Evolutionary conservation across 2,888 invertebrate genomes (phyloP), one percentile per base, ranked within the genome.

Genomic region (Eumerus sabulonum): DNA sequence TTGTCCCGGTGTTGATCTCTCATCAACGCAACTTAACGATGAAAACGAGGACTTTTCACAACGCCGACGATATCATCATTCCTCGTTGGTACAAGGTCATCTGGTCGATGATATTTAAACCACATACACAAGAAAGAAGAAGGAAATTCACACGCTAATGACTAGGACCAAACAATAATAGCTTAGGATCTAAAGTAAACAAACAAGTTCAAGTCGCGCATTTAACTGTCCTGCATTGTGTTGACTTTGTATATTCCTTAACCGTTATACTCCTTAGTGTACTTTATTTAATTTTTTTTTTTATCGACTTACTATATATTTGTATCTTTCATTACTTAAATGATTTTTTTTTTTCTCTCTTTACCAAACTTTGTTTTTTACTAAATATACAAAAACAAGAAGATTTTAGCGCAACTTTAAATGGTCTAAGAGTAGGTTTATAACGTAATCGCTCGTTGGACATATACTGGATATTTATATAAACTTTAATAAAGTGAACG

Each of bases 11-110:
- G 92, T 96, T 36, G 92, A 94, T 82, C 92, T 96, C 38, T 93
- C 93, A 82, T 94, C 96, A 63, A 93, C 97, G 74, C 95, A 98
- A 86, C 90, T 98, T 60, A 98, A 97, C 83, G 97, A 98, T 86
- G 96, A 97, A 86, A 98, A 98, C 89, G 95, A 95, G 89, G 98
- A 98, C 89, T 98, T 98, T 89, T 94, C 97, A 9, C 94, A 94
- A 67, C 92, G 98, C 82, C 93, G 96, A 84, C 93, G 96, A 82
- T 98, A 98, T 90, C 98, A 98, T 90, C 97, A 97, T 88, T 95
- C 96, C 35, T 93, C 95, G 0, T 93, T 95, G 4, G 92, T 96
- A 40, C 94, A 94, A 82, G 89, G 89, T 0, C 88, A 88, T 19
- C 84, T 88, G 60, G 87, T 88, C 53, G 85, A 87, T 82, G 86